Percentiles rank a stretch among this genome's conserved stretches.
phyloP scores from a whole-genome alignment of 1,140 invertebrate genomes.

The Bactericera cockerelli region DNA sequence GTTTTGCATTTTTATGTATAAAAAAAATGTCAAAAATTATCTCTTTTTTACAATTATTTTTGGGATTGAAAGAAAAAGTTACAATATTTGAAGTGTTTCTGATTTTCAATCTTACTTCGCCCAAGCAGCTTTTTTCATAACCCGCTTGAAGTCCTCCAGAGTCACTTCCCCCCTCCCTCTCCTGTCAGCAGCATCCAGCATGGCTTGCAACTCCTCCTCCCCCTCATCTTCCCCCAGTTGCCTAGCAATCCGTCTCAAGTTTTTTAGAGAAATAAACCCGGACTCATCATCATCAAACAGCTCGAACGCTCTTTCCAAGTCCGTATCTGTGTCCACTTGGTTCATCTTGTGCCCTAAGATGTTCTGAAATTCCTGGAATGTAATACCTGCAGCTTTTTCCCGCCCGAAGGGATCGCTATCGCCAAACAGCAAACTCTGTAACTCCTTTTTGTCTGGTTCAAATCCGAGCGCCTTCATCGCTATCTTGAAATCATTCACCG shows the following conservation, averaged over 20 bases:
- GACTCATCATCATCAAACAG: constrained; percentile 88
- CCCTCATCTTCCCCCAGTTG: neutral
- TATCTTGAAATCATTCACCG: constrained; percentile 2
- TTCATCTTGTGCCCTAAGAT: constrained; percentile 89
- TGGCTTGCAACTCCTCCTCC: neutral
- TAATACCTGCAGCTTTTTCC: no score
- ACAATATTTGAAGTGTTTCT: no score
- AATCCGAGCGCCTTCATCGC: constrained; percentile 1
- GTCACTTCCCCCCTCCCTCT: neutral
- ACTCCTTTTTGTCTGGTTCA: neutral
- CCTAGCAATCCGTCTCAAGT: constrained; percentile 77
- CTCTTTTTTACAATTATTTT: no score
- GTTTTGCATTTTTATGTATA: no score
- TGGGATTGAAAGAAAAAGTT: no score
- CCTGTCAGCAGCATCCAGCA: neutral
- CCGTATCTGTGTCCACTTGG: constrained; percentile 89
- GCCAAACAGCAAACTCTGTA: neutral
- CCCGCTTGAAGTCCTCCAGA: neutral
- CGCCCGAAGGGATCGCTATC: no score
- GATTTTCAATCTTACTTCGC: no score
- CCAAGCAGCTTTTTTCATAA: neutral
- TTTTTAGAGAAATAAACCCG: constrained; percentile 89
- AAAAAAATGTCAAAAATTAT: no score
- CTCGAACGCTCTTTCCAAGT: constrained; percentile 92
- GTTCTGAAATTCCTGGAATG: constrained; percentile 66